Evolutionary conservation across 2,888 invertebrate species (phyloP).

Genomic region (Orthonevra nobilis): DNA sequence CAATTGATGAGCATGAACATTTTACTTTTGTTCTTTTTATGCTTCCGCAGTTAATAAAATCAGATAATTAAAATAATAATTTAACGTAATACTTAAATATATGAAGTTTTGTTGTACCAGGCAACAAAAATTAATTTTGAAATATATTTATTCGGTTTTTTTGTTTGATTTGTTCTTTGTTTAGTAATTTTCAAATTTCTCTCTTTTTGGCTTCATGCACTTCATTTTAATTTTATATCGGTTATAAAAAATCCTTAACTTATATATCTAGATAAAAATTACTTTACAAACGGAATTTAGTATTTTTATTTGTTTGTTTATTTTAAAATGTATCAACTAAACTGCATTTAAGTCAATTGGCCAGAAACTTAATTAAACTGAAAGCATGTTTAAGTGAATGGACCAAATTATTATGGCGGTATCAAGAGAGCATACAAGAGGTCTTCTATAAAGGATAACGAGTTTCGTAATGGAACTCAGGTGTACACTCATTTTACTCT

Average conservation of each 20-base stretch:
- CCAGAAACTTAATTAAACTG: conserved; percentile 17
- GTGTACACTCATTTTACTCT: no score
- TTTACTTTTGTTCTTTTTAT: background rate
- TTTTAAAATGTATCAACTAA: conserved; percentile 3
- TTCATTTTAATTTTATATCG: conserved; percentile 36
- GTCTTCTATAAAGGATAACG: no score
- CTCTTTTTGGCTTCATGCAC: conserved; percentile 2
- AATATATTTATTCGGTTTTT: background rate
- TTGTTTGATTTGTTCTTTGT: background rate
- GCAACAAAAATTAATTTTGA: background rate
- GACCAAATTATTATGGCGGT: no score
- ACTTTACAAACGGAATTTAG: conserved; percentile 53
- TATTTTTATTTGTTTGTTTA: conserved; percentile 8
- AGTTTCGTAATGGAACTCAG: no score
- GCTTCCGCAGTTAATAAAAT: background rate
- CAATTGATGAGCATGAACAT: conserved; percentile 39
- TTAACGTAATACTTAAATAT: conserved; percentile 14
- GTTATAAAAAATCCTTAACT: conserved; percentile 58
- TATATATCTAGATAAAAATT: conserved; percentile 67
- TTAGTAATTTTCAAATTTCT: background rate
- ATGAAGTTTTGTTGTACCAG: conserved; percentile 2
- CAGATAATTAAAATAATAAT: conserved; percentile 21
- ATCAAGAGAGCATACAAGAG: no score
- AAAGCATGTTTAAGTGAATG: no score
- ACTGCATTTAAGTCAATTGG: conserved; percentile 41